These are phyloP conservation scores for Dasypolia templi DNA, from an alignment of 2,888 invertebrate species.

Conservation along the genomic window DNA sequence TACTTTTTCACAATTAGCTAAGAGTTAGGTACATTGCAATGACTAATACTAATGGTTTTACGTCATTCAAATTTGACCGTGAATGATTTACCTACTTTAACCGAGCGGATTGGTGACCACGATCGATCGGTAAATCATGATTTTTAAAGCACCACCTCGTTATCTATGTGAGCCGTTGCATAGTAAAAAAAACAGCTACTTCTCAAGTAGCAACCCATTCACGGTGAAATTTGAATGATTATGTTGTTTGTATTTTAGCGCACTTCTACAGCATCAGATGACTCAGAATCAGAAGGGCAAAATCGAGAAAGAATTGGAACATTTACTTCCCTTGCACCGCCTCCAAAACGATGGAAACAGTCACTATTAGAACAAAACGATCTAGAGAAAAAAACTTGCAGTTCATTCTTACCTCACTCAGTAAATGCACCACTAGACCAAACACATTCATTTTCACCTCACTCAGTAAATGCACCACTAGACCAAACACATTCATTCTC, in stretches of 20 bases:
- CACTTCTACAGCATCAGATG: constrained; percentile 2
- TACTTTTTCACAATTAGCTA: background rate
- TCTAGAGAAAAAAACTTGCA: background rate
- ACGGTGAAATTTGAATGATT: too few species aligned
- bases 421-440: constrained; percentile 10
- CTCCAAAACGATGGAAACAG: constrained; percentile 12
- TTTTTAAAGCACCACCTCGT: too few species aligned
- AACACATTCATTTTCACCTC: constrained; percentile 4
- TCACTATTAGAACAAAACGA: constrained; percentile 1
- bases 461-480: constrained; percentile 8
- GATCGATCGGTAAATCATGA: too few species aligned
- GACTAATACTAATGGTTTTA: background rate
- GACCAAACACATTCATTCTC: constrained; percentile 5
- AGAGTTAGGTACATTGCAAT: background rate
- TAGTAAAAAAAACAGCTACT: too few species aligned
- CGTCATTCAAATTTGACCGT: background rate
- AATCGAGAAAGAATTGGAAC: constrained; percentile 4
- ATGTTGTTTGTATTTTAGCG: background rate
- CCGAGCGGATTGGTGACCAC: too few species aligned
- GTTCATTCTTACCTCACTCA: constrained; percentile 10
- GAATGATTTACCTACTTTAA: background rate
- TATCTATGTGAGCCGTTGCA: too few species aligned
- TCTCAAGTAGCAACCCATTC: too few species aligned
- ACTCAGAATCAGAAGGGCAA: constrained; percentile 5
- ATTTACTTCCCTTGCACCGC: background rate